Percentiles rank a stretch among this genome's conserved stretches.
Conservation (phyloP, 2,888 invertebrate species). For the Drosophila subsilvestris region DNA sequence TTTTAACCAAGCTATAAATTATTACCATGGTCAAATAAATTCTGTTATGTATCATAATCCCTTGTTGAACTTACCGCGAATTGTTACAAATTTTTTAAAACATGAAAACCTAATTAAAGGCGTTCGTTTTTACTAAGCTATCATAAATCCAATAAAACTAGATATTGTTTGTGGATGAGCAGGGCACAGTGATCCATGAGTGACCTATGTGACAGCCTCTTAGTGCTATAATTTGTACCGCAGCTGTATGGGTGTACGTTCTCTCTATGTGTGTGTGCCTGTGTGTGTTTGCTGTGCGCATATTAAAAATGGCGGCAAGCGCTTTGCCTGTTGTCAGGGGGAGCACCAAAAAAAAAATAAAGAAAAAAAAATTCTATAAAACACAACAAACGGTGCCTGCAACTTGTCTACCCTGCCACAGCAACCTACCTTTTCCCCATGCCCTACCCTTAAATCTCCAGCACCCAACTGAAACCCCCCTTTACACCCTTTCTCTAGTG, state of each 20-base stretch:
- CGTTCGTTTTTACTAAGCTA: no score
- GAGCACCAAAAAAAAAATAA: constrained; percentile 36
- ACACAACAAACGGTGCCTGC: constrained; percentile 62
- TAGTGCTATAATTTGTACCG: not conserved
- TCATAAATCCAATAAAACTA: no score
- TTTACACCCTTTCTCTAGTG: constrained; percentile 29
- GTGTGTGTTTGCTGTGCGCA: constrained; percentile 58
- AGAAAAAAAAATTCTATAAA: constrained; percentile 20
- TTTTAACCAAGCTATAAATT: no score
- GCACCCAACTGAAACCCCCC: not conserved
- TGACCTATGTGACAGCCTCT: not conserved
- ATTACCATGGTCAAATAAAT: no score
- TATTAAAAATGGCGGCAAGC: constrained; percentile 81
- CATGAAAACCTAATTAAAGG: no score
- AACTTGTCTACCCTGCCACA: constrained; percentile 50
- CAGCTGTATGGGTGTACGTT: constrained; percentile 21
- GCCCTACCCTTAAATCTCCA: not conserved
- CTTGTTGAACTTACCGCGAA: no score
- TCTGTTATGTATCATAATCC: no score
- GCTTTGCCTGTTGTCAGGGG: constrained; percentile 36
- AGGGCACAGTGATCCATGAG: no score
- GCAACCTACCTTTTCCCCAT: not conserved
- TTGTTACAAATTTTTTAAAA: no score
- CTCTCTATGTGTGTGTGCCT: constrained; percentile 33
- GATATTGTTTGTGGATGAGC: no score